Conservation (phyloP, 1,140 invertebrate species). For the Penaeus indicus region DNA sequence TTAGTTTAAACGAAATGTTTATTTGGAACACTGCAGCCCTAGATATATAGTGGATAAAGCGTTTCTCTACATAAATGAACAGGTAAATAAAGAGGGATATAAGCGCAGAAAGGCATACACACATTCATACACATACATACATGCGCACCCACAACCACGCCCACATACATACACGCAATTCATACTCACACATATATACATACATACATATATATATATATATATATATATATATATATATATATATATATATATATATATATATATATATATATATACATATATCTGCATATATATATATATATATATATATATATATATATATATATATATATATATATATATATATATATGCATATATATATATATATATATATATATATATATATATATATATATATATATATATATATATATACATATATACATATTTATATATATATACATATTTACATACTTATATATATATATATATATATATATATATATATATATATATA, state of each 20-base stretch:
- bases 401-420: background rate
- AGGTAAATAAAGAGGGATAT: background rate
- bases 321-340: slow-evolving; percentile 24
- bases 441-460: no score
- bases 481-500: no score
- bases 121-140: background rate
- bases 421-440: no score
- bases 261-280: slow-evolving; percentile 27
- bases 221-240: background rate
- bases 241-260: slow-evolving; percentile 27
- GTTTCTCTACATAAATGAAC: no score
- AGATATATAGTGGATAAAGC: no score
- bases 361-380: slow-evolving; percentile 15
- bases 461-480: no score
- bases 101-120: background rate
- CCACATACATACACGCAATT: background rate
- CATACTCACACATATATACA: background rate
- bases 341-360: slow-evolving; percentile 14
- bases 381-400: background rate
- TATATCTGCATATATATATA: background rate
- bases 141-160: background rate
- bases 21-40: no score
- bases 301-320: slow-evolving; percentile 3
- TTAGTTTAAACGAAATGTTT: no score
- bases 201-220: background rate